Conservation (phyloP, 2,888 invertebrate species). For the Netelia virgata region DNA sequence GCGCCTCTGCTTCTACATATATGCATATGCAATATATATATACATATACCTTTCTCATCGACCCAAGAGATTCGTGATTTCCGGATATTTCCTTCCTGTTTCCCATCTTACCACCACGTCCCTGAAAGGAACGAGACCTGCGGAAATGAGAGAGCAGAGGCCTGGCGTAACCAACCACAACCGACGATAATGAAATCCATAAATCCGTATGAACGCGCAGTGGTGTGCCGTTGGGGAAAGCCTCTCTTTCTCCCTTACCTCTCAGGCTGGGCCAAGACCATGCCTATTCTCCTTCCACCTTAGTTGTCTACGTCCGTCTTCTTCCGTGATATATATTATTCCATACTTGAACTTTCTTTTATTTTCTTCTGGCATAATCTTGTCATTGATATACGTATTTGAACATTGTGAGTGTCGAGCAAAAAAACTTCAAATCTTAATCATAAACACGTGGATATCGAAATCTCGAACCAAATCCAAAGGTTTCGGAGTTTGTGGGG, state of each 20-base stretch:
- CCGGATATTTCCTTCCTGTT: conserved; percentile 58
- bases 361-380: conserved; percentile 67
- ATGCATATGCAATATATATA: neutral
- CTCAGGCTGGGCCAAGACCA: too few relatives aligned
- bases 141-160: conserved; percentile 24
- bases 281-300: too few relatives aligned
- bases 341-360: neutral
- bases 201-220: conserved; percentile 88
- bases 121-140: conserved; percentile 67
- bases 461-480: conserved; percentile 6
- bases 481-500: conserved; percentile 35
- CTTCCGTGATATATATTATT: too few relatives aligned
- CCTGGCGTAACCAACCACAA: conserved; percentile 86
- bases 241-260: conserved; percentile 63
- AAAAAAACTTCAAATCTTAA: neutral
- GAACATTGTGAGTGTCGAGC: neutral
- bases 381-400: neutral
- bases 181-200: conserved; percentile 89
- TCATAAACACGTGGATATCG: neutral
- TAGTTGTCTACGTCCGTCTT: too few relatives aligned
- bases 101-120: conserved; percentile 57
- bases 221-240: conserved; percentile 71
- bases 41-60: conserved; percentile 30
- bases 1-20: conserved; percentile 25
- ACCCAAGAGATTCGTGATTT: conserved; percentile 35